These are phyloP conservation scores for Pseudomyrmex pallidus DNA, from an alignment of 1,140 invertebrate species.

Conservation along the genomic window DNA sequence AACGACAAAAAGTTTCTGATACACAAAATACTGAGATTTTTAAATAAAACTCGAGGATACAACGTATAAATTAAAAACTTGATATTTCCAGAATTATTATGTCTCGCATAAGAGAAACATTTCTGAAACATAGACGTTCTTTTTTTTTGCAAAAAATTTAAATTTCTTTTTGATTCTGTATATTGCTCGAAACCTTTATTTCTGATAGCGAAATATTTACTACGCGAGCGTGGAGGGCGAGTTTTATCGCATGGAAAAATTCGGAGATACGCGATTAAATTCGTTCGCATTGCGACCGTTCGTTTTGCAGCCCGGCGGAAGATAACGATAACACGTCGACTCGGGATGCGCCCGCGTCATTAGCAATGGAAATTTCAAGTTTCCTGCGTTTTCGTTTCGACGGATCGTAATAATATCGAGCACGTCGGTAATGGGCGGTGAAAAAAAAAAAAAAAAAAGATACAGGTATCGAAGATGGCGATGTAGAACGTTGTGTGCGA, in stretches of 20 bases:
- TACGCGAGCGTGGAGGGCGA: background rate
- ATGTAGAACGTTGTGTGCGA: too few relatives aligned
- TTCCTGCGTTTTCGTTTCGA: slow-evolving; percentile 38
- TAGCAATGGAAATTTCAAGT: slow-evolving; percentile 63
- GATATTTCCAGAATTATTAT: background rate
- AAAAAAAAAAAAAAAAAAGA: slow-evolving; percentile 18
- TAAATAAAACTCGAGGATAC: background rate
- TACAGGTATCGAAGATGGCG: slow-evolving; percentile 21
- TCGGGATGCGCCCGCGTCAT: slow-evolving; percentile 38
- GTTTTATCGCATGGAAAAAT: slow-evolving; percentile 46
- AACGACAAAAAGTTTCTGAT: background rate
- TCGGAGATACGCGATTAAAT: slow-evolving; percentile 52
- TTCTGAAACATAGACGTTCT: background rate
- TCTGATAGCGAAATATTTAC: slow-evolving; percentile 22
- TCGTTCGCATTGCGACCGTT: slow-evolving; percentile 1
- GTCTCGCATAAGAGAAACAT: background rate
- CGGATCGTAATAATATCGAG: slow-evolving; percentile 39
- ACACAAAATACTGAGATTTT: background rate
- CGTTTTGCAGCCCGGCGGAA: slow-evolving; percentile 13
- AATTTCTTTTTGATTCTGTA: background rate
- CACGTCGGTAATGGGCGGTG: background rate
- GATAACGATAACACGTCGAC: slow-evolving; percentile 43
- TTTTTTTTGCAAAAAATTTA: slow-evolving; percentile 16
- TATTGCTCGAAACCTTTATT: slow-evolving; percentile 12
- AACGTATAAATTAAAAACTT: background rate